Evolutionary conservation across 1,140 invertebrate genomes (phyloP).

Genomic region (Andricus grossulariae): DNA sequence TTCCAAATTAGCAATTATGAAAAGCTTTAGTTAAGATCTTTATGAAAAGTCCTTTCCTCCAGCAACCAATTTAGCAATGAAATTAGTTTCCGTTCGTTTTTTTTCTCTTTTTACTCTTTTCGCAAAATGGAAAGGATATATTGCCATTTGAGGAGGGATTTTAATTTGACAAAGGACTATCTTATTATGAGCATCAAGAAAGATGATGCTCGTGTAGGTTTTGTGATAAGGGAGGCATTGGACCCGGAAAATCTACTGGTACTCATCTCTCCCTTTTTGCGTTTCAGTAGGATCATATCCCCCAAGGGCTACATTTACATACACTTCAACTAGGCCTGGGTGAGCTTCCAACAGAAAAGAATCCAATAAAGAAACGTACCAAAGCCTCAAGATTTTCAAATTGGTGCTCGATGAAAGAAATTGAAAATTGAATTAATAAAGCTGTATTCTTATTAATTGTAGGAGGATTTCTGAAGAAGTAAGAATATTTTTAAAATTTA

Average conservation of each 20-base stretch:
- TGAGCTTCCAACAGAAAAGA: constrained; percentile 50
- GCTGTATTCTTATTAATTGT: too few relatives aligned
- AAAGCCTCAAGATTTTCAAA: constrained; percentile 56
- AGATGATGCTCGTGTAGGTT: background rate
- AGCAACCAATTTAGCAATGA: too few relatives aligned
- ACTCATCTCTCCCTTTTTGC: constrained; percentile 42
- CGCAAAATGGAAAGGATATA: too few relatives aligned
- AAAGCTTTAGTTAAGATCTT: too few relatives aligned
- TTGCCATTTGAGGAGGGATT: too few relatives aligned
- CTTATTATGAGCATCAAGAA: background rate
- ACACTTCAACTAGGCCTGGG: constrained; percentile 44
- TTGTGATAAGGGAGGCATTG: constrained; percentile 51
- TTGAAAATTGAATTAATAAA: background rate
- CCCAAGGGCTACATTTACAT: constrained; percentile 64
- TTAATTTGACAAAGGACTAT: too few relatives aligned
- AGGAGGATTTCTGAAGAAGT: too few relatives aligned
- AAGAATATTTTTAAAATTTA: too few relatives aligned
- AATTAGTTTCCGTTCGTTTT: too few relatives aligned
- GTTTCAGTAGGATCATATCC: constrained; percentile 60
- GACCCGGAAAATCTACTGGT: constrained; percentile 51
- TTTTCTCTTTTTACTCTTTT: too few relatives aligned
- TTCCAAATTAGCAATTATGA: too few relatives aligned
- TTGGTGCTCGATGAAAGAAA: background rate
- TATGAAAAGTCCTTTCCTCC: too few relatives aligned
- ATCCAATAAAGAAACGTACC: constrained; percentile 64